These are phyloP conservation scores for Synodontis membranacea DNA, from an alignment of 2,113 vertebrate genomes.

Conservation along the genomic window DNA sequence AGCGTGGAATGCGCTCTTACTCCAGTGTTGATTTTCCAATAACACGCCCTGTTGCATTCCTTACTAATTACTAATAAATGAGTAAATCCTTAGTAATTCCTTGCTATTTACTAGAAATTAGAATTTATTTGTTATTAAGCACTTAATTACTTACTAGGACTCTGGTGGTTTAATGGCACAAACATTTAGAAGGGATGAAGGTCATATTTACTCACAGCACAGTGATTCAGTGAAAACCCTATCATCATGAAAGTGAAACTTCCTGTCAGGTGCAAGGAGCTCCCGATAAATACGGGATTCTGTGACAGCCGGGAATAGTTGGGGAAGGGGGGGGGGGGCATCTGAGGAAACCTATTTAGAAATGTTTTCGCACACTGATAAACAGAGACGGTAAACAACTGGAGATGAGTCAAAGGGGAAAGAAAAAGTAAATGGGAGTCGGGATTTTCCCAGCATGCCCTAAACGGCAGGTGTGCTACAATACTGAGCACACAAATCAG, in stretches of 20 bases:
- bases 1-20: background rate
- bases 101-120: too few species aligned
- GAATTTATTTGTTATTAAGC: background rate
- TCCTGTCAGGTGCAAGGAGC: constrained; percentile 38
- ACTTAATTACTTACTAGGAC: background rate
- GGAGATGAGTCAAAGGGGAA: background rate
- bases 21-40: background rate
- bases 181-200: background rate
- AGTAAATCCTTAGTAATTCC: too few species aligned
- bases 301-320: background rate
- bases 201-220: background rate
- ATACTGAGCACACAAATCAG: background rate
- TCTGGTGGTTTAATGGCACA: background rate
- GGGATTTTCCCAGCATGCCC: constrained; percentile 11
- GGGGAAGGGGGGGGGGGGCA: too few species aligned
- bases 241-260: constrained; percentile 37
- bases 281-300: constrained; percentile 38
- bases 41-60: background rate
- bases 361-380: background rate
- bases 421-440: background rate
- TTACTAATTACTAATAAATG: background rate
- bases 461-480: background rate
- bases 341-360: background rate
- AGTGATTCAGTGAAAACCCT: background rate
- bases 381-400: constrained; percentile 5